These are phyloP conservation scores for Neoaliturus tenellus DNA, from an alignment of 2,888 invertebrate species.

Conservation along the genomic window DNA sequence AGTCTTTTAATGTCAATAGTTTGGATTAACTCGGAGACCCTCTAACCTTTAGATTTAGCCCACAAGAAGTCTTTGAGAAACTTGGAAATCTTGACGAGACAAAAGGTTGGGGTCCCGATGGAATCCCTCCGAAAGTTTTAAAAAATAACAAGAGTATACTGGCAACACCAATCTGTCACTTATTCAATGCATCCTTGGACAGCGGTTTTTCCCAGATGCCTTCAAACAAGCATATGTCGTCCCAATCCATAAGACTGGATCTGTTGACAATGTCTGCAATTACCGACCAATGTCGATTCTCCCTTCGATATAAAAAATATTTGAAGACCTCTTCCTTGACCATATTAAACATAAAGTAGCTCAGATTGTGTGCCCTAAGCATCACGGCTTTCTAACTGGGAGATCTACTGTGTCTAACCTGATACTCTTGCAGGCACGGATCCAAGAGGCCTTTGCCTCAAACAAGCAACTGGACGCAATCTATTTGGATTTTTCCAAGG, in stretches of 20 bases:
- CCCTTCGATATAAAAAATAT: neutral
- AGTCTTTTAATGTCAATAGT: neutral
- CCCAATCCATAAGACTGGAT: neutral
- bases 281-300: neutral
- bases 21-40: neutral
- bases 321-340: slow-evolving; percentile 5
- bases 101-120: neutral
- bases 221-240: neutral
- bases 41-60: neutral
- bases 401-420: neutral
- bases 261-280: neutral
- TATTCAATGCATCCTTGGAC: neutral
- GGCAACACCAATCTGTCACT: neutral
- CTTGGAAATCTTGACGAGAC: neutral
- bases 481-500: neutral
- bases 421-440: neutral
- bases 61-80: neutral
- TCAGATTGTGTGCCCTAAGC: neutral
- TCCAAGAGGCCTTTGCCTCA: neutral
- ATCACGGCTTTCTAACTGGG: neutral
- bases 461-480: neutral
- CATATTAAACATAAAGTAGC: neutral
- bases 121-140: neutral
- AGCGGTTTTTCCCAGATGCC: neutral
- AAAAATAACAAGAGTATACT: neutral